Conservation (phyloP, 2,797 vertebrate species). For the Fringilla coelebs region DNA sequence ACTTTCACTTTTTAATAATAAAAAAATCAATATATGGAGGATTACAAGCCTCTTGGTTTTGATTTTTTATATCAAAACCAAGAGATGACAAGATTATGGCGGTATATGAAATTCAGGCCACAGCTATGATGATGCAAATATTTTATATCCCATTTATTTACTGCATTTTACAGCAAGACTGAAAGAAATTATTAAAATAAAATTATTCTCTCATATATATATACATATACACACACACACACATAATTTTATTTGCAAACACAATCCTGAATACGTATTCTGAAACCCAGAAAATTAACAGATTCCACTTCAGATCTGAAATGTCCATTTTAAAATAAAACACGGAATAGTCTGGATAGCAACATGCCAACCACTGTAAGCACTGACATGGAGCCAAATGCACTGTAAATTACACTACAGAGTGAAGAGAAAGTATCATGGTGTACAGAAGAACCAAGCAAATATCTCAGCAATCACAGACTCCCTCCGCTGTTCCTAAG, state of each 20-base stretch:
- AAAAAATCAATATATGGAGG: slow-evolving; percentile 53
- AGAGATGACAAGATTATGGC: slow-evolving; percentile 23
- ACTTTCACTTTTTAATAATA: slow-evolving; percentile 59
- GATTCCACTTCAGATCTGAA: neutral
- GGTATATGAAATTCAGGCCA: slow-evolving; percentile 20
- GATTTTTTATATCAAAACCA: slow-evolving; percentile 50
- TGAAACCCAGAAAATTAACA: neutral
- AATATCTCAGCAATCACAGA: neutral
- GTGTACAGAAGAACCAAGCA: neutral
- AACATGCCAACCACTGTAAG: neutral
- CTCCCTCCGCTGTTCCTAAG: neutral
- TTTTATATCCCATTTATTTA: slow-evolving; percentile 29
- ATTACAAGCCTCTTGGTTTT: slow-evolving; percentile 57
- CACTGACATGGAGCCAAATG: neutral
- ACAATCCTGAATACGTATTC: neutral
- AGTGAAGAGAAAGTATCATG: neutral
- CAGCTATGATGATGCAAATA: neutral
- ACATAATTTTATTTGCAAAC: neutral
- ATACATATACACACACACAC: too few relatives aligned
- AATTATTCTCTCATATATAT: neutral
- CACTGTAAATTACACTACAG: neutral
- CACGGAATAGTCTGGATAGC: neutral
- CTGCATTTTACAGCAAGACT: neutral
- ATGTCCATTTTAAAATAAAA: neutral
- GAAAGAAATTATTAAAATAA: slow-evolving; percentile 17